Conservation (phyloP, 2,113 vertebrate species). For the Excalfactoria chinensis region DNA sequence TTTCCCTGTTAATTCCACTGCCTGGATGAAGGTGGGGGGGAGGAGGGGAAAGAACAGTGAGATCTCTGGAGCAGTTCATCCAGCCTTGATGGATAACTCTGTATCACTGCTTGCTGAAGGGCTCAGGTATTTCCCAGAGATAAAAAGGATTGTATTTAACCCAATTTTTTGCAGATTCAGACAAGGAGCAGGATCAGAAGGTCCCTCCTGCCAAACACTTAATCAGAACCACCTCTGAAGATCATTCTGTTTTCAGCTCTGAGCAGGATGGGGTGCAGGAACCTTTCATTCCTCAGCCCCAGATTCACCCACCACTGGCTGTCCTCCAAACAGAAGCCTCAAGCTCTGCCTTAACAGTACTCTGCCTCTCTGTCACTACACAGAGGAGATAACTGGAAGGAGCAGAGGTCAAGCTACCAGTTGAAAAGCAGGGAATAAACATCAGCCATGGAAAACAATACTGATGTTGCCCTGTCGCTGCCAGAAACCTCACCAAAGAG, state of each 20-base stretch:
- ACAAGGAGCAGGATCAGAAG: neutral
- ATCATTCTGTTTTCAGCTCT: neutral
- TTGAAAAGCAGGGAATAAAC: constrained; percentile 32
- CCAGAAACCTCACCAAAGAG: constrained; percentile 32
- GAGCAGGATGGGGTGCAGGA: neutral
- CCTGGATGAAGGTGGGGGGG: neutral
- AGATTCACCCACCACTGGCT: neutral
- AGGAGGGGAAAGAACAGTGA: rapidly evolving
- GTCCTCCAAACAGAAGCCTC: neutral
- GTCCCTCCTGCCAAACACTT: neutral
- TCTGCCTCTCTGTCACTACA: neutral
- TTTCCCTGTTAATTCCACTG: neutral
- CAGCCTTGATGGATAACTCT: neutral
- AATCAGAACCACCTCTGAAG: neutral
- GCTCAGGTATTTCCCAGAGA: neutral
- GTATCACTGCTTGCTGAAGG: neutral
- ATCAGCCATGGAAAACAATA: neutral
- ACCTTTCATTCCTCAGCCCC: neutral
- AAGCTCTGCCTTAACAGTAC: neutral
- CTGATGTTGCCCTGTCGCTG: neutral
- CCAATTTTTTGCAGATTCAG: neutral
- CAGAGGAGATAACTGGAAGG: neutral
- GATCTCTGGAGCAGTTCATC: neutral
- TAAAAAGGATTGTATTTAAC: too few relatives aligned
- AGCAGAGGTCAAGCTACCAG: neutral